Conservation (phyloP, 2,888 invertebrate genomes). For the Oegoconia quadripuncta region DNA sequence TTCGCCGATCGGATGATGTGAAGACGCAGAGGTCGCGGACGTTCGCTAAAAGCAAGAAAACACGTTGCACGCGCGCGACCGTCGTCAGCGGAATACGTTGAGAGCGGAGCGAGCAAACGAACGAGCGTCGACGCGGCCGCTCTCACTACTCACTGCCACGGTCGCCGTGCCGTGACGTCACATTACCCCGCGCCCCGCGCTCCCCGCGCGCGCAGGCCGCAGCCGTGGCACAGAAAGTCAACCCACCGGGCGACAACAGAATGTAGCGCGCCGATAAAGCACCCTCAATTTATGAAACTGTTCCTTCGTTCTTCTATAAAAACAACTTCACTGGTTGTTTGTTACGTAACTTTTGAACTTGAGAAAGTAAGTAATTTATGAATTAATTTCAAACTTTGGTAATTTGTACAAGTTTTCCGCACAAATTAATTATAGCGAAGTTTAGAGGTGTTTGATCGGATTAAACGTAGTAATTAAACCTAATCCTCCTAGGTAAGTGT, state of each 20-base stretch:
- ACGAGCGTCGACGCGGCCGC: conserved; percentile 64
- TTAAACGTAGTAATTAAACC: too few relatives aligned
- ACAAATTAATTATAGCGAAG: conserved; percentile 2
- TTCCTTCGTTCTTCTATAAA: conserved; percentile 59
- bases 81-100: conserved; percentile 70
- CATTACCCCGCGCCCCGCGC: conserved; percentile 39
- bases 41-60: conserved; percentile 47
- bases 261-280: conserved; percentile 72
- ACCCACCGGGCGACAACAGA: conserved; percentile 64
- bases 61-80: conserved; percentile 73
- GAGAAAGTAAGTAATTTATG: conserved; percentile 35
- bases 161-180: conserved; percentile 74
- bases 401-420: conserved; percentile 18
- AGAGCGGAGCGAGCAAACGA: conserved; percentile 51
- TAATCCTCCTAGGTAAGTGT: too few relatives aligned
- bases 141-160: conserved; percentile 76
- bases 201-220: conserved; percentile 34
- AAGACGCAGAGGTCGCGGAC: conserved; percentile 49
- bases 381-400: conserved; percentile 23
- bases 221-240: conserved; percentile 73
- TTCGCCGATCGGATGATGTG: conserved; percentile 39
- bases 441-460: neutral
- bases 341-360: conserved; percentile 64
- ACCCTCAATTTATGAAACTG: conserved; percentile 66
- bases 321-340: conserved; percentile 55